phyloP scores from a whole-genome alignment of 2,797 vertebrate species.

The Pipistrellus pipistrellus region DNA sequence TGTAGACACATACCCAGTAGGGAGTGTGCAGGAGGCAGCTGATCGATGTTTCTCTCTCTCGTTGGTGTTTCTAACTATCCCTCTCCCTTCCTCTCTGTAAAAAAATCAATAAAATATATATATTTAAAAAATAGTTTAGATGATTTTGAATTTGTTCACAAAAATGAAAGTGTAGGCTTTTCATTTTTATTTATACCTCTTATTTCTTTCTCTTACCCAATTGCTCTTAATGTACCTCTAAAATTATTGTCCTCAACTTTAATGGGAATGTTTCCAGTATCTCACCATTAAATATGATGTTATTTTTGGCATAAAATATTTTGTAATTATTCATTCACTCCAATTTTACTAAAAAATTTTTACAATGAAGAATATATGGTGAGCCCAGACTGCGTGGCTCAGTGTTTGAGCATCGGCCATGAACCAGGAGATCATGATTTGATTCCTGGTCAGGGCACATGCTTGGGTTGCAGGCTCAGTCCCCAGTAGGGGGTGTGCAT shows the following conservation, averaged over 20 bases:
- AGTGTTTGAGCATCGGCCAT: too few relatives aligned
- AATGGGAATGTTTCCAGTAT: conserved; percentile 18
- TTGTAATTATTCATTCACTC: conserved; percentile 49
- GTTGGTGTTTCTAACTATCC: too few relatives aligned
- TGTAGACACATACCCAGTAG: too few relatives aligned
- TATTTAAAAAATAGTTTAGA: not conserved
- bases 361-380: not conserved
- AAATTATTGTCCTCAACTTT: conserved; percentile 42
- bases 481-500: too few relatives aligned
- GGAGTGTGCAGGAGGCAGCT: too few relatives aligned
- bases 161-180: not conserved
- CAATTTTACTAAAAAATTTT: conserved; percentile 36
- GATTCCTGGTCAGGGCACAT: too few relatives aligned
- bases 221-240: not conserved
- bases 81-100: too few relatives aligned
- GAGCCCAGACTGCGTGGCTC: not conserved
- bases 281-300: not conserved
- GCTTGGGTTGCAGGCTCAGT: too few relatives aligned
- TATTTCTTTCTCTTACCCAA: not conserved
- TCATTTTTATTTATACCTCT: not conserved
- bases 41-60: too few relatives aligned
- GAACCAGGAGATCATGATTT: too few relatives aligned
- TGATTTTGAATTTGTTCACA: conserved; percentile 20
- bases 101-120: too few relatives aligned
- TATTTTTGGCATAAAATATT: conserved; percentile 64